Evolutionary conservation across 2,797 vertebrate genomes (phyloP), one percentile per base, ranked within the genome.

Genomic region (Peromyscus eremicus): DNA sequence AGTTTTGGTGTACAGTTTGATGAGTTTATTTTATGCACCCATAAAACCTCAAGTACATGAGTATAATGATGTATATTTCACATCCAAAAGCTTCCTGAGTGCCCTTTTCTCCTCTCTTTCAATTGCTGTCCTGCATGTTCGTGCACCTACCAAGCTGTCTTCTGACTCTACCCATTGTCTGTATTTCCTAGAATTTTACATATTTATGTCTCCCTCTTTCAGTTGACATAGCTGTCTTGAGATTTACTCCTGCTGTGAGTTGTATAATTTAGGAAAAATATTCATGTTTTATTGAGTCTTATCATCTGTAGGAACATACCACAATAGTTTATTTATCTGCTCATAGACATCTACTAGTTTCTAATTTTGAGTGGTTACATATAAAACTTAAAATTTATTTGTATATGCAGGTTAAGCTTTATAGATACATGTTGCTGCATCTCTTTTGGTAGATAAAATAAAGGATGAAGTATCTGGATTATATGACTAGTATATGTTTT

Each of bases 351-450:
- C 84, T 73, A 92, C 34, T 49, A 83, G 34, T 91, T 92, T 94
- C 43, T 17, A 89, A 19, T 92, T 95, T 95, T 57, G 62, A 85
- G 46, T 57, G 89, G 17, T 92, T 92, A 92, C 16, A 96, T 62
- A n/a, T 79, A 88, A 91, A 84, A 57, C 86, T 77, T 6, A 34
- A 87, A 52, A 92, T 62, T 62, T 62, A 32, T 88, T 80, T 91
- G 32, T 86, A 5, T 87, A n/a, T 91, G 23, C 40, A 84, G 12
- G 46, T 92, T 83, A 40, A 34, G 49, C 93, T 93, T 88, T 77
- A 83, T 52, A 57, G 70, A 87, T 32, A 55, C 2, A 46, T 25
- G 32, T 92, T 80, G 85, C 43, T 80, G 85, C 43, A 37, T 92
- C 84, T 95, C 66, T 85, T 88, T 79, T 37, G n/a, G 6, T 21